phyloP scores from a whole-genome alignment of 2,797 vertebrate genomes.

The Glossophaga mutica region DNA sequence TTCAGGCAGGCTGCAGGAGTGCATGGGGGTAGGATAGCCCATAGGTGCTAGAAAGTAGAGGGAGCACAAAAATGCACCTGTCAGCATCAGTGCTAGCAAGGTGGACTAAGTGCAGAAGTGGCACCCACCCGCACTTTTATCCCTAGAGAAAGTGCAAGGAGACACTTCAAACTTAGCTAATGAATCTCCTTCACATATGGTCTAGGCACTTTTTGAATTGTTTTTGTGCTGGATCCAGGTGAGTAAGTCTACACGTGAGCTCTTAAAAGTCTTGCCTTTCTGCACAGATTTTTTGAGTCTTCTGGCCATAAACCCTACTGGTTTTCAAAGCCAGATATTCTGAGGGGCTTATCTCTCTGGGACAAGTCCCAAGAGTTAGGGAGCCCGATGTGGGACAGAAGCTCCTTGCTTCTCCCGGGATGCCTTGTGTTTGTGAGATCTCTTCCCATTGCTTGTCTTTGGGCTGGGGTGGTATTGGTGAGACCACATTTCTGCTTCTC shows the following conservation, averaged over 20 bases:
- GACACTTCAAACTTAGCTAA: not conserved
- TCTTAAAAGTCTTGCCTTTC: not conserved
- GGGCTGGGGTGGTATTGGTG: not conserved
- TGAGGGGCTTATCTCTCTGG: not conserved
- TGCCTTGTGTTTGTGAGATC: not conserved
- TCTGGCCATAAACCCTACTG: not conserved
- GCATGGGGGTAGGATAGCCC: not conserved
- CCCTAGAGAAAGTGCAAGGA: not conserved
- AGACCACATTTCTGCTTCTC: not conserved
- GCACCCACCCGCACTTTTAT: not conserved
- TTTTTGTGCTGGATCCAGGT: not conserved
- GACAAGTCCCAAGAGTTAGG: not conserved
- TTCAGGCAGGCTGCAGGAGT: not conserved
- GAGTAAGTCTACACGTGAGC: not conserved
- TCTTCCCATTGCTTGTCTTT: not conserved
- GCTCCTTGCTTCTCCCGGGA: not conserved
- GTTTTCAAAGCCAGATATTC: not conserved
- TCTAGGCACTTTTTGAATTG: not conserved
- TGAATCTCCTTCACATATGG: not conserved
- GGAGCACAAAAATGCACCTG: not conserved
- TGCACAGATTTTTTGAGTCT: not conserved
- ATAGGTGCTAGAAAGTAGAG: not conserved
- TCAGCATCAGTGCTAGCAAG: not conserved
- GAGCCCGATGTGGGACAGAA: not conserved
- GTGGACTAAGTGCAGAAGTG: not conserved